These are phyloP conservation scores for Ochropleura plecta DNA, from an alignment of 2,888 invertebrate species.

Conservation along the genomic window DNA sequence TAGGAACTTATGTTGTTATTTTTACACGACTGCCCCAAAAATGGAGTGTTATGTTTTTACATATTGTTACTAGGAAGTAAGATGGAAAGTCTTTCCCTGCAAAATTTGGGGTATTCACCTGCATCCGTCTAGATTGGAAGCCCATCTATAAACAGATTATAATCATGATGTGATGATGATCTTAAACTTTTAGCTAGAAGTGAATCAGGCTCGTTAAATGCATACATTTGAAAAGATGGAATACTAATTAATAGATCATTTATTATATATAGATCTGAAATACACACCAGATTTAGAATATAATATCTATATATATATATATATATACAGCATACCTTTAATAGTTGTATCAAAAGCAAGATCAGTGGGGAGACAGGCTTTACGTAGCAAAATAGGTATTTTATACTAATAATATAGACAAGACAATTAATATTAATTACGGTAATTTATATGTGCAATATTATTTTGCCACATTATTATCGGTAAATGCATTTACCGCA, in stretches of 20 bases:
- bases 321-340: not conserved
- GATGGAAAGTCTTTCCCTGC: not conserved
- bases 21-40: too few relatives aligned
- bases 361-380: not conserved
- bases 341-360: not conserved
- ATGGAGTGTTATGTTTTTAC: too few relatives aligned
- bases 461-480: conserved; percentile 47
- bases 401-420: conserved; percentile 39
- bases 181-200: not conserved
- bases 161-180: not conserved
- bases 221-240: not conserved
- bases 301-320: too few relatives aligned
- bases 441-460: conserved; percentile 56
- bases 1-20: too few relatives aligned
- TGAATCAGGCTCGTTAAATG: not conserved
- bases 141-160: not conserved
- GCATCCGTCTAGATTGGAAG: not conserved
- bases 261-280: not conserved
- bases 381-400: conserved; percentile 7
- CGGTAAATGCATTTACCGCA: conserved; percentile 47
- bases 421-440: conserved; percentile 57
- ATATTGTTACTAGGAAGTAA: not conserved
- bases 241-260: not conserved
- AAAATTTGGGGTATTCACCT: not conserved
- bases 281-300: not conserved